Conservation (phyloP, 2,888 invertebrate genomes). For the Myathropa florea region DNA sequence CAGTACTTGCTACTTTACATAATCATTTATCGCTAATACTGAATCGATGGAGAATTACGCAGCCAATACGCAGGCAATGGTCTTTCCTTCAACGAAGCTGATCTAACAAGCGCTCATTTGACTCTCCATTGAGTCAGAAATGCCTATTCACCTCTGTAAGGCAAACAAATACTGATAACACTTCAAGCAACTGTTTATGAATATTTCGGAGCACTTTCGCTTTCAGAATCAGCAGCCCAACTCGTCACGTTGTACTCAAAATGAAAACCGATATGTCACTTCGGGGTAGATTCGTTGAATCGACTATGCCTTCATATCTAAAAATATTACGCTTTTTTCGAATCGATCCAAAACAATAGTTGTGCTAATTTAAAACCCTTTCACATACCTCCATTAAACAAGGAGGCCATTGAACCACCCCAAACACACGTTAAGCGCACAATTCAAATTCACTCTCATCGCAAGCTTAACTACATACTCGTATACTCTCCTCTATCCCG, state of each 20-base stretch:
- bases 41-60: too few relatives aligned
- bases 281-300: background rate
- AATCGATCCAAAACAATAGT: constrained; percentile 3
- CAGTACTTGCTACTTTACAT: too few relatives aligned
- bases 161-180: background rate
- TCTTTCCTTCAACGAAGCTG: too few relatives aligned
- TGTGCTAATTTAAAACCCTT: constrained; percentile 23
- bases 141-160: too few relatives aligned
- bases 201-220: constrained; percentile 8
- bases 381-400: constrained; percentile 22
- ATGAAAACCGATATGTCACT: background rate
- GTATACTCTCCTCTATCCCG: constrained; percentile 17
- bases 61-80: too few relatives aligned
- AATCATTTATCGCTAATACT: too few relatives aligned
- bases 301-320: background rate
- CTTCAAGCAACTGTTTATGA: background rate
- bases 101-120: too few relatives aligned
- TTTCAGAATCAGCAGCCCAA: background rate
- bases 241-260: background rate
- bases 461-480: constrained; percentile 23
- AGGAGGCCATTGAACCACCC: constrained; percentile 54
- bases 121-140: too few relatives aligned
- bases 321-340: constrained; percentile 1
- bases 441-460: constrained; percentile 69
- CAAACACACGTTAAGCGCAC: constrained; percentile 29